Conservation (phyloP, 2,797 vertebrate species). For the Geotrypetes seraphini region DNA sequence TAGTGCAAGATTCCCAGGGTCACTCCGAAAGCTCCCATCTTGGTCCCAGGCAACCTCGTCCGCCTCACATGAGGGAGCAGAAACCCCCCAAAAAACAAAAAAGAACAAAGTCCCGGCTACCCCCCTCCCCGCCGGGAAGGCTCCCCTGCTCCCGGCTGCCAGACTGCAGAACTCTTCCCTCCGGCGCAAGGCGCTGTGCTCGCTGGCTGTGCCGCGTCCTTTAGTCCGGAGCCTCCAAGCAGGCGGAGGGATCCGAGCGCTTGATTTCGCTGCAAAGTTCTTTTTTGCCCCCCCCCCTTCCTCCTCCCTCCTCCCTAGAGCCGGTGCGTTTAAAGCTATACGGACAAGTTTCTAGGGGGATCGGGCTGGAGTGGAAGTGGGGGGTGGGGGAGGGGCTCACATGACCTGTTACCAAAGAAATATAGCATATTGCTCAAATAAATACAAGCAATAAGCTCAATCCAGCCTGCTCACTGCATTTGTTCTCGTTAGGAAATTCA, state of each 20-base stretch:
- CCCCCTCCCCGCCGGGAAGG: constrained; percentile 12
- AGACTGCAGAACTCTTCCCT: constrained; percentile 60
- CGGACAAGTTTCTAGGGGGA: constrained; percentile 7
- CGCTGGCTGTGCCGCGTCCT: constrained; percentile 23
- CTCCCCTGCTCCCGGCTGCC: constrained; percentile 23
- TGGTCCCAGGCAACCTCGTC: constrained; percentile 30
- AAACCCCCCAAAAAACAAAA: not conserved
- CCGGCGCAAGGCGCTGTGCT: constrained; percentile 60
- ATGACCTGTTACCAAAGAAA: too few relatives aligned
- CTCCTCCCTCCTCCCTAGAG: too few relatives aligned
- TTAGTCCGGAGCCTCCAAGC: constrained; percentile 16
- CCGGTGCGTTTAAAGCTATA: constrained; percentile 36
- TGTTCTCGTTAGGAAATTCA: too few relatives aligned
- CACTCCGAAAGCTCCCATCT: constrained; percentile 72
- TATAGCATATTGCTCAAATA: too few relatives aligned
- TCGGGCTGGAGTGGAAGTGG: too few relatives aligned
- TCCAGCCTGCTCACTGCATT: too few relatives aligned
- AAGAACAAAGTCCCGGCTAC: constrained; percentile 28
- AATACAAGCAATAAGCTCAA: too few relatives aligned
- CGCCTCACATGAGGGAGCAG: constrained; percentile 54
- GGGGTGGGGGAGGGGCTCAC: too few relatives aligned
- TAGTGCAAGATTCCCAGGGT: constrained; percentile 80
- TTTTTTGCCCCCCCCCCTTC: too few relatives aligned
- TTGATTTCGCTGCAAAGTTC: constrained; percentile 52
- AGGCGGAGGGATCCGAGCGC: constrained; percentile 59